phyloP scores from a whole-genome alignment of 2,113 vertebrate genomes.

The Coreoperca whiteheadi region DNA sequence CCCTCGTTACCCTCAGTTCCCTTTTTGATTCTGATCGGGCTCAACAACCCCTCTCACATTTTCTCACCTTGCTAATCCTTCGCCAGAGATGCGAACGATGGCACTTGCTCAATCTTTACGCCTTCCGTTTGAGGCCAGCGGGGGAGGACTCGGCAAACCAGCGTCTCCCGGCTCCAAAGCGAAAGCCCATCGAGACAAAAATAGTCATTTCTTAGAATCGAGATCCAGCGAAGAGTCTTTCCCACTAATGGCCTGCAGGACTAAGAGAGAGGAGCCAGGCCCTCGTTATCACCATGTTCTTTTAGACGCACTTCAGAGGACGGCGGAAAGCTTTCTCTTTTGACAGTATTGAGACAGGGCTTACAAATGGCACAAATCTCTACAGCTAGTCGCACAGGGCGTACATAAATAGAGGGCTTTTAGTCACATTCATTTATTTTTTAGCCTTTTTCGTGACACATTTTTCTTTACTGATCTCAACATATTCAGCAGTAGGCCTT shows the following conservation, averaged over 20 bases:
- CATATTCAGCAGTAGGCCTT: conserved; percentile 5
- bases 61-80: conserved; percentile 64
- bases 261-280: conserved; percentile 43
- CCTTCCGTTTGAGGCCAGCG: conserved; percentile 30
- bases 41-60: conserved; percentile 36
- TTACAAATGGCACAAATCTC: conserved; percentile 51
- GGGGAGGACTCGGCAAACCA: background rate
- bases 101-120: conserved; percentile 44
- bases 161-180: conserved; percentile 19
- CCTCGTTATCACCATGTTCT: conserved; percentile 76
- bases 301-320: conserved; percentile 66
- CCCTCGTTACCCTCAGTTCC: conserved; percentile 57
- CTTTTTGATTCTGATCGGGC: conserved; percentile 62
- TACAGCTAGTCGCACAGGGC: conserved; percentile 20
- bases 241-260: conserved; percentile 70
- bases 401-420: conserved; percentile 49
- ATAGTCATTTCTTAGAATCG: conserved; percentile 36
- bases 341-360: conserved; percentile 45
- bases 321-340: conserved; percentile 47
- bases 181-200: conserved; percentile 43
- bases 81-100: conserved; percentile 12
- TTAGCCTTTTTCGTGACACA: conserved; percentile 11
- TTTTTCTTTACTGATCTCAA: conserved; percentile 28
- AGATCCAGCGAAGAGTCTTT: conserved; percentile 49
- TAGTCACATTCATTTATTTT: conserved; percentile 42